Percentiles rank a stretch among this genome's conserved stretches.
Evolutionary conservation across 2,888 invertebrate genomes (phyloP).

Genomic region (Dryadula phaetusa): DNA sequence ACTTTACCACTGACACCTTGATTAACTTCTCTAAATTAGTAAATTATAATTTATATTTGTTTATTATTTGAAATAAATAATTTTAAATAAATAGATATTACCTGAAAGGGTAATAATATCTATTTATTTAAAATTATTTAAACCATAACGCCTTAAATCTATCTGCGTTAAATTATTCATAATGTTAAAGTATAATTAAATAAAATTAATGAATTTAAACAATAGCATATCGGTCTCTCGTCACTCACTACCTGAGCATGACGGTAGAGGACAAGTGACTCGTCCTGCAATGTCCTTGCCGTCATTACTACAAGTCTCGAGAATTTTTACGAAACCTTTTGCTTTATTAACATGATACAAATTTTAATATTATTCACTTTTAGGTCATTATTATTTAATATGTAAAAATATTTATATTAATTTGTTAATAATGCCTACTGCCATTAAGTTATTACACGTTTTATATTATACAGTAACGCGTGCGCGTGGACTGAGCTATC

Average conservation of each 20-base stretch:
- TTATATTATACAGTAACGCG: constrained; percentile 16
- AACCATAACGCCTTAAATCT: constrained; percentile 50
- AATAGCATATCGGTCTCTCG: constrained; percentile 80
- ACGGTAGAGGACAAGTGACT: constrained; percentile 77
- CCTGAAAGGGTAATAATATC: too few relatives aligned
- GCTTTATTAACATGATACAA: constrained; percentile 41
- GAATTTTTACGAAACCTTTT: constrained; percentile 48
- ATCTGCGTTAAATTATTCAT: constrained; percentile 59
- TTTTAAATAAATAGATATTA: not conserved
- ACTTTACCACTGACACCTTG: too few relatives aligned
- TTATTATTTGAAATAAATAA: not conserved
- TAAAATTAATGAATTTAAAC: constrained; percentile 83
- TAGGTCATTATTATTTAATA: constrained; percentile 1
- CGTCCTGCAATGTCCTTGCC: constrained; percentile 77
- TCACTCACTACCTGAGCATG: constrained; percentile 81
- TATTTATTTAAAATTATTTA: constrained; percentile 56
- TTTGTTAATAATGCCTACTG: not conserved
- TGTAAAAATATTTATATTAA: not conserved
- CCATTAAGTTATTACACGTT: not conserved
- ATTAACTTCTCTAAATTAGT: too few relatives aligned
- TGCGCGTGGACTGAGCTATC: constrained; percentile 28
- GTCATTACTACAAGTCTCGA: constrained; percentile 60
- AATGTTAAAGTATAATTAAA: constrained; percentile 78
- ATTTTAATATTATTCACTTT: constrained; percentile 12
- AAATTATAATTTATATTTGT: too few relatives aligned